A percentile compares a stretch with the other conserved stretches of the same genome.
Evolutionary conservation across 2,797 vertebrate species (phyloP).

Genomic region (Pempheris klunzingeri): DNA sequence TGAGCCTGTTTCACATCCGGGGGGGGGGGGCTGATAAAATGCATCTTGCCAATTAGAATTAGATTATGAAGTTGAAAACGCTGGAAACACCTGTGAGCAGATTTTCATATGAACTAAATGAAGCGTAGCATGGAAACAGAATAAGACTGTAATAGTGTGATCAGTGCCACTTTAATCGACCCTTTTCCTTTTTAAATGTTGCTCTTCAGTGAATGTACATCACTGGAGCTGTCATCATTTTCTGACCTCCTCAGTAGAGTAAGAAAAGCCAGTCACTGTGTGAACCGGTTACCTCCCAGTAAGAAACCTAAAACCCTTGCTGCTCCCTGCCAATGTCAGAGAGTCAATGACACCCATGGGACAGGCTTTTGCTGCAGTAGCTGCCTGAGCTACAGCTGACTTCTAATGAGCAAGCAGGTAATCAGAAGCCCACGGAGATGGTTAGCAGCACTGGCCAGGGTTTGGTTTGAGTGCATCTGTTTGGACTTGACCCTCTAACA

Average conservation of each 20-base stretch:
- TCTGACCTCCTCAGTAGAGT: conserved; percentile 29
- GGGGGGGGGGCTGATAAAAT: too few species aligned
- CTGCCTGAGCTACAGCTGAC: conserved; percentile 25
- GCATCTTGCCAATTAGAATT: not conserved
- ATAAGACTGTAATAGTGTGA: not conserved
- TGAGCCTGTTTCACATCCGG: not conserved
- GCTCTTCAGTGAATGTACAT: not conserved
- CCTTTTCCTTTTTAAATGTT: not conserved
- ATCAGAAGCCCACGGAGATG: conserved; percentile 25
- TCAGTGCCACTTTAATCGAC: not conserved
- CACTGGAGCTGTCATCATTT: not conserved
- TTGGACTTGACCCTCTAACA: conserved; percentile 32
- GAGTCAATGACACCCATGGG: conserved; percentile 42
- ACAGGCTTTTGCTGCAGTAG: conserved; percentile 33
- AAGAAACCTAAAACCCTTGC: conserved; percentile 57
- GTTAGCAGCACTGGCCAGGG: conserved; percentile 1
- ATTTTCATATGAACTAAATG: not conserved
- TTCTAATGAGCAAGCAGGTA: conserved; percentile 51
- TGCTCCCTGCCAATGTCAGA: conserved; percentile 42
- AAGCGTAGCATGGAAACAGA: not conserved
- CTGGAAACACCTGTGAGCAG: not conserved
- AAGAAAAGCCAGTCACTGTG: conserved; percentile 46
- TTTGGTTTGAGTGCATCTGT: conserved; percentile 50
- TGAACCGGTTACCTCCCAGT: conserved; percentile 35
- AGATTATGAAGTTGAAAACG: not conserved